Base-by-base conservation (phyloP, 2,113 vertebrate species). In the Albula glossodonta region DNA sequence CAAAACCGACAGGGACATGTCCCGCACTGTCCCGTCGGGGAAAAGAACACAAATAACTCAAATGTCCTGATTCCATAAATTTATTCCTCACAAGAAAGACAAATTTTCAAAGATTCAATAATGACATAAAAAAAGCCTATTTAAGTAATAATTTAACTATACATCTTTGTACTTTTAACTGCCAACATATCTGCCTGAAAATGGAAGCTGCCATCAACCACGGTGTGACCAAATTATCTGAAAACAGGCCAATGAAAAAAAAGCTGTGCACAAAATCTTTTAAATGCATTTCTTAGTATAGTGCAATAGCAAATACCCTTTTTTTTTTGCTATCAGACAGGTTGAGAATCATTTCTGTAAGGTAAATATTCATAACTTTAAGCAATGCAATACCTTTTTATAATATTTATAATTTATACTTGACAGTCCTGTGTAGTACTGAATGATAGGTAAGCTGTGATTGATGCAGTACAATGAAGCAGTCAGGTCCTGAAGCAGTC, bases 101-200 rank as follows among this genome's bases (percentile, higher is more conserved):
- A 56, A 12, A 19, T 82, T 31, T 15, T 57, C 19, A 10, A 81
- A 12, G 22, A 57, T n/a, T 57, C 8, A 56, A 12, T 12, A 70
- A 70, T n/a, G 63, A 22, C 22, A 70, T 70, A 15, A 15, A 15
- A 63, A 70, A 70, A 52, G 12, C 3, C 12, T 15, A 11, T 3
- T 41, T 41, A 41, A 80, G 6, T 82, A 51, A 90, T 88, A 90
- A 89, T 15, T 90, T 88, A 91, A 88, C 90, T 92, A 57, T 91
- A 91, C 60, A 85, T 89, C 91, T 81, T 60, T 88, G 82, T 87
- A 83, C 22, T 52, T 22, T 31, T 52, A 52, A 25, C 17, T 74
- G 5, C 50, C n/a, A 50, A 19, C 9, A 25, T 15, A 25, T 74
- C 41, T 74, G 2, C n/a, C 63, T 63, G 10, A 74, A 25, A 31